These are phyloP conservation scores for Euzophera pinguis DNA, from an alignment of 2,888 invertebrate genomes.

Conservation along the genomic window DNA sequence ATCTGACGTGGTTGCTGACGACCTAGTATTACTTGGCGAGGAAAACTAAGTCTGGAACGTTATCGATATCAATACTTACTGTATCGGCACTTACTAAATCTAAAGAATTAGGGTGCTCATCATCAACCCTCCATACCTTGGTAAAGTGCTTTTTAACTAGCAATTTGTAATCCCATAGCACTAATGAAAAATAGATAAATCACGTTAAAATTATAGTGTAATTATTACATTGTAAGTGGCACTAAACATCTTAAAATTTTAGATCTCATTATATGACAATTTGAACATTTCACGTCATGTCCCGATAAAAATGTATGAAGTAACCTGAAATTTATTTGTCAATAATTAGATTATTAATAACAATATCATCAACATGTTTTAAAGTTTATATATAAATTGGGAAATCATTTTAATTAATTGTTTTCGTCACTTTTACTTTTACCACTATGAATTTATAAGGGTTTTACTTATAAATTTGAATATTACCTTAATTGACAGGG, in stretches of 20 bases:
- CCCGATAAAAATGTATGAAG: constrained; percentile 4
- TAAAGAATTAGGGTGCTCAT: constrained; percentile 29
- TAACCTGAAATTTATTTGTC: no score
- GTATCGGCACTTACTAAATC: constrained; percentile 22
- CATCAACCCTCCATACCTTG: constrained; percentile 28
- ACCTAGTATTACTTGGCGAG: constrained; percentile 88
- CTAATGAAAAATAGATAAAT: constrained; percentile 23
- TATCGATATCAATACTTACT: constrained; percentile 12
- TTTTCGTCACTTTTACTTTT: no score
- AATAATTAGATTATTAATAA: no score
- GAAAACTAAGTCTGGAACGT: constrained; percentile 41
- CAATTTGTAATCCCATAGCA: constrained; percentile 29
- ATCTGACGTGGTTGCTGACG: constrained; percentile 96
- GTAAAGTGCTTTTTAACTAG: constrained; percentile 28
- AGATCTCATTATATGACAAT: constrained; percentile 18
- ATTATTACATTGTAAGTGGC: constrained; percentile 29
- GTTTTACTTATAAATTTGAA: neutral
- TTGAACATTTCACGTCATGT: constrained; percentile 30
- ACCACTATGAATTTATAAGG: neutral
- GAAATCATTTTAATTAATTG: no score
- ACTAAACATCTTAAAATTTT: constrained; percentile 27
- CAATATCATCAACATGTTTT: no score
- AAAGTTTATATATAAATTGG: no score
- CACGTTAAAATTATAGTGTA: constrained; percentile 22
- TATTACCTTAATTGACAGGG: neutral